phyloP scores from a whole-genome alignment of 1,140 invertebrate species.

The Portunus trituberculatus region DNA sequence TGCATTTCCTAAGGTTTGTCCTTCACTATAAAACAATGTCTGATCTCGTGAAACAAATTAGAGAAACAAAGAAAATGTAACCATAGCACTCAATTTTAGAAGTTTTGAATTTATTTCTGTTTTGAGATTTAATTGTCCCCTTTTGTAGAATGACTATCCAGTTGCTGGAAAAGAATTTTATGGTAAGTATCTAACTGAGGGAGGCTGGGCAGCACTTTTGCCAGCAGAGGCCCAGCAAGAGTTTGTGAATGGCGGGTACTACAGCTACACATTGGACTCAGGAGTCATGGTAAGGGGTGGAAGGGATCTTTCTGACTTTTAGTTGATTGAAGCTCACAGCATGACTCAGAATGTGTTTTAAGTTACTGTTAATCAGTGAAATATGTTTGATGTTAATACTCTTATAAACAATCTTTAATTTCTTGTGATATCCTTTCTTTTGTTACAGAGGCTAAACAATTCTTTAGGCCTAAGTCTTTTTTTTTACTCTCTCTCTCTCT shows the following conservation, averaged over 20 bases:
- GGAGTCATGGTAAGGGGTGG: constrained; percentile 48
- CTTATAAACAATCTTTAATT: too few species aligned
- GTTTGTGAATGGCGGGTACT: constrained; percentile 78
- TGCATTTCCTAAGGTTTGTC: constrained; percentile 78
- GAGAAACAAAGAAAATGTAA: not conserved
- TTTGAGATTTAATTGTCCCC: not conserved
- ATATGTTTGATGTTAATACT: too few species aligned
- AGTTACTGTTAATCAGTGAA: too few species aligned
- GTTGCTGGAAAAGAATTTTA: constrained; percentile 78
- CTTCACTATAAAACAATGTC: not conserved
- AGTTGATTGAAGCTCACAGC: too few species aligned
- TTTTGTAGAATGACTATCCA: constrained; percentile 77
- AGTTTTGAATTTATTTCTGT: not conserved
- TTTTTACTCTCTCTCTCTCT: too few species aligned
- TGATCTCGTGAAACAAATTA: not conserved
- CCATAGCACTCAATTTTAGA: not conserved
- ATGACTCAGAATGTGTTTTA: too few species aligned
- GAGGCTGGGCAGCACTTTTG: constrained; percentile 79
- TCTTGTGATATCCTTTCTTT: too few species aligned
- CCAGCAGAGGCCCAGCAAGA: constrained; percentile 70
- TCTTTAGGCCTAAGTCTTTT: too few species aligned
- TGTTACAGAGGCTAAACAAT: too few species aligned
- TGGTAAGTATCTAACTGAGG: constrained; percentile 78
- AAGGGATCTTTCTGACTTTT: not conserved
- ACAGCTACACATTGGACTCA: constrained; percentile 61